Evolutionary conservation across 2,797 vertebrate genomes (phyloP), one percentile per base, ranked within the genome.

Genomic region (Ctenochaetus hawaiiensis): DNA sequence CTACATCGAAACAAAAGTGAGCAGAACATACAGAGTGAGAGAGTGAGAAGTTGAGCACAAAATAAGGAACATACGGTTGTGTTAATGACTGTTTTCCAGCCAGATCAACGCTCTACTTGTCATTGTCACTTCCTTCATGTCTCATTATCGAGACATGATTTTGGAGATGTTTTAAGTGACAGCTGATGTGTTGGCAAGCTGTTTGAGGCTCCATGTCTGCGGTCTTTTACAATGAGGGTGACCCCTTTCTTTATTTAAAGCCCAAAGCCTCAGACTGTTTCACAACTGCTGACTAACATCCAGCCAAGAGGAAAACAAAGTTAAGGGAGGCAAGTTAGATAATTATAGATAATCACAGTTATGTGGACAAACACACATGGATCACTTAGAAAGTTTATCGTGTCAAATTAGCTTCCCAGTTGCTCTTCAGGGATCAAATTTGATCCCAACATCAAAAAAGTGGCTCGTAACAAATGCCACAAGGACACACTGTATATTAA

Each of bases 201-300:
- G 5, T 26, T 2, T 22, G 45, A 67, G 44, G 5, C 23, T 62
- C 34, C 8, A 11, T 34, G 17, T 67, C 49, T 63, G 1, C 13
- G 18, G 2, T 51, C 39, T 30, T 41, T 45, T 65, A 17, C 30
- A 51, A 44, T 23, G 44, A 23, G 26, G 45, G 23, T 12, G 44
- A 54, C 12, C 18, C 39, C 18, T n/a, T 10, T 51, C 51, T 49
- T 39, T 9, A 47, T 22, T 43, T 34, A 13, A 58, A 61, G 48
- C n/a, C 49, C 30, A 14, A 6, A 62, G 8, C 3, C 23, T 78
- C 10, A 49, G 34, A 22, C 12, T 67, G 11, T 8, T 67, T n/a
- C n/a, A 7, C 16, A 52, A 49, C 81, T 82, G 91, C 96, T 96
- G 88, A 84, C 90, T 49, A 20, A 83, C 17, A 44, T 60, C 41